These are phyloP conservation scores for Hydraecia micacea DNA, from an alignment of 2,888 invertebrate genomes.

Conservation along the genomic window DNA sequence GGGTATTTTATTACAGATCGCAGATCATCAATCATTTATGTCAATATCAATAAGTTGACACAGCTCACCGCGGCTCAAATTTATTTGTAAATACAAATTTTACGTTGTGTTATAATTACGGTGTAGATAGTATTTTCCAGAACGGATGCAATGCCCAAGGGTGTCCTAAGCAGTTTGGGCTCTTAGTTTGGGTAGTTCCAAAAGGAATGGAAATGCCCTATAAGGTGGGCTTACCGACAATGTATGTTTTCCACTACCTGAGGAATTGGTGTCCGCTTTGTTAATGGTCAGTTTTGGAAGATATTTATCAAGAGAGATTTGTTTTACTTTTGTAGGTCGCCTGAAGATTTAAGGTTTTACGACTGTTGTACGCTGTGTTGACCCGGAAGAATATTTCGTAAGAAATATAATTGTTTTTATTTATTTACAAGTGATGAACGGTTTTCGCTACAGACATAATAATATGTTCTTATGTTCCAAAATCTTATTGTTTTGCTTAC, in stretches of 20 bases:
- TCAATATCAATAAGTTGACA: slow-evolving; percentile 48
- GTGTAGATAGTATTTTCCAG: not conserved
- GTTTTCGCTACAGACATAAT: not conserved
- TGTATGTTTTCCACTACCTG: slow-evolving; percentile 30
- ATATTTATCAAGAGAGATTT: slow-evolving; percentile 30
- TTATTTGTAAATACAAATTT: slow-evolving; percentile 44
- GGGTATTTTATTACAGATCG: slow-evolving; percentile 39
- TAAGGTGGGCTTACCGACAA: slow-evolving; percentile 35
- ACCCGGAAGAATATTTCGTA: not conserved
- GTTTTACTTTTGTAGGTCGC: slow-evolving; percentile 5
- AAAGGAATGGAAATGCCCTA: slow-evolving; percentile 28
- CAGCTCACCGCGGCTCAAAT: slow-evolving; percentile 20
- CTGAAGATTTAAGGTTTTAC: slow-evolving; percentile 1
- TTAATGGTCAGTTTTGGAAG: slow-evolving; percentile 42
- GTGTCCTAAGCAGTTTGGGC: slow-evolving; percentile 43
- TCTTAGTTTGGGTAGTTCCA: slow-evolving; percentile 18
- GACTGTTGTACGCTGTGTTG: not conserved
- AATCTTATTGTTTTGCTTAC: not conserved
- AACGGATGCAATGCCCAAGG: slow-evolving; percentile 43
- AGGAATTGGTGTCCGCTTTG: slow-evolving; percentile 28
- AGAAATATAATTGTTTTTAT: not conserved
- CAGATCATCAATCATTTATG: slow-evolving; percentile 48
- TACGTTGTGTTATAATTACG: not conserved
- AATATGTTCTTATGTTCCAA: not conserved
- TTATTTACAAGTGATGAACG: not conserved